Base-by-base conservation (phyloP, 2,113 vertebrate genomes). In the Sapayoa aenigma region DNA sequence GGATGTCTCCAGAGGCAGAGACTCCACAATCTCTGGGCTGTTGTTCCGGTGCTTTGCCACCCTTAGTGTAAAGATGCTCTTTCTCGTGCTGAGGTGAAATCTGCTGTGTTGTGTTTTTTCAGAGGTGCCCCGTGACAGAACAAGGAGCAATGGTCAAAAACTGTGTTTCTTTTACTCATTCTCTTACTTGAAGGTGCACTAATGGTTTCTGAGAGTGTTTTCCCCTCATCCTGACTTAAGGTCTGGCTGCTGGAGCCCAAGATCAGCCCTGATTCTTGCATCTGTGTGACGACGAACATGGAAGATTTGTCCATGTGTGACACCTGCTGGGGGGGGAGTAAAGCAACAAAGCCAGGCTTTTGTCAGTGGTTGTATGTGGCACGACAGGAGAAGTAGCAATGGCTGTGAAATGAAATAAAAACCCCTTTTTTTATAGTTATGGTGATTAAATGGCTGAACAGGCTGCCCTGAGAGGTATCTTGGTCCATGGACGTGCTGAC, bases 1-100 rank as follows among this genome's bases (percentile, higher is more conserved):
- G 41, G 47, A 17, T 35, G 20, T 30, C 10, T 46, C 19, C 49
- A 55, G n/a, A 47, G 30, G 28, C 30, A 52, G n/a, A 35, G 20
- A n/a, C 24, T 55, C 15, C 24, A 14, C 12, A 10, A 5, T 28
- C 5, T 25, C 27, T 0, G 0, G 25, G 8, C 21, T 75, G 9
- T 10, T n/a, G 12, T 31, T 47, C 31, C 41, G 41, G 58, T n/a
- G 56, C 49, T 41, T 65, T 46, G 9, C 33, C n/a, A 30, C 16
- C 49, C 24, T 47, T n/a, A 31, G 4, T 9, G 13, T 21, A 47
- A 62, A 46, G 16, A 47, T n/a, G 24, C 6, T 63, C 16, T 47
- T 55, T 11, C 30, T 87, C n/a, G 14, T 4, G 12, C 41, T 41
- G 30, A n/a, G 23, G 30, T 55, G 20, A n/a, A 63, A 35, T 9